phyloP scores from a whole-genome alignment of 2,113 vertebrate genomes.

The Pelecanoides urinatrix region DNA sequence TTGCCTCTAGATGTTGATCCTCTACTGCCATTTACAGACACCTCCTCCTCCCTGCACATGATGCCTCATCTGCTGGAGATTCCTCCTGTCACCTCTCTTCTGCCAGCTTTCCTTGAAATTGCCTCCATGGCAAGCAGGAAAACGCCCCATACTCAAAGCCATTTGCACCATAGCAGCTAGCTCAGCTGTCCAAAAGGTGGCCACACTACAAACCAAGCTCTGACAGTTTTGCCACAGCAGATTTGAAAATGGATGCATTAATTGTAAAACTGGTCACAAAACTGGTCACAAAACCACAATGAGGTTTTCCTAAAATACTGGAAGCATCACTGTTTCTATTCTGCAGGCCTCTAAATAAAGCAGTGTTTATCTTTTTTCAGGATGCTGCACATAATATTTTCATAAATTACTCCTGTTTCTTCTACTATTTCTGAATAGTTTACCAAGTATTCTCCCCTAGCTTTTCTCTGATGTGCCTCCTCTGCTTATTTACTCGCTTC shows the following conservation, averaged over 20 bases:
- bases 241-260: background rate
- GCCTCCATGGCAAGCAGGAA: background rate
- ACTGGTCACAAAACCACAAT: background rate
- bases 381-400: background rate
- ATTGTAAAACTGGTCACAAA: background rate
- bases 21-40: background rate
- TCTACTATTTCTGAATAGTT: background rate
- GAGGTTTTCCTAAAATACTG: background rate
- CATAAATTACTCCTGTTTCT: background rate
- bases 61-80: background rate
- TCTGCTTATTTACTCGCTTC: background rate
- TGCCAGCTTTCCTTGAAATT: background rate
- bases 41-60: background rate
- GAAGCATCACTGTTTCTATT: background rate
- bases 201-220: background rate
- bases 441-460: background rate
- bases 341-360: background rate
- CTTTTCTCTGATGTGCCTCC: background rate
- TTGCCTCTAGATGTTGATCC: background rate
- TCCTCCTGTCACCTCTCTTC: background rate
- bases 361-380: background rate
- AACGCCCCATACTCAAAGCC: background rate
- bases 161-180: background rate
- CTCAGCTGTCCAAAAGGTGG: background rate
- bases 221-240: background rate